Evolutionary conservation across 2,113 vertebrate species (phyloP).

Genomic region (Nesogale talazaci): DNA sequence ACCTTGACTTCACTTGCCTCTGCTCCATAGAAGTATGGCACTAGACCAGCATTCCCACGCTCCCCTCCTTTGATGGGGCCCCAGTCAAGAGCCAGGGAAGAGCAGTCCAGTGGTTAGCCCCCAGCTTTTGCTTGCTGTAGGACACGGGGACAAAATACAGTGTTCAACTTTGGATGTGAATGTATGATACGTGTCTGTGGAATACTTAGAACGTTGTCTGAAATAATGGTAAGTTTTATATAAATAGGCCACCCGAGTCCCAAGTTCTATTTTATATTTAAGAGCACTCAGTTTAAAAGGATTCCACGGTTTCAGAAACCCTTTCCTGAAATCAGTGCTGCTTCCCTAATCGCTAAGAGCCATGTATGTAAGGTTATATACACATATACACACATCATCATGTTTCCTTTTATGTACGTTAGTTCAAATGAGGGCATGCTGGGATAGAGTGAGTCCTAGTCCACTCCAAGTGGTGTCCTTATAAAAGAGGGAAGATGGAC

Average conservation of each 20-base stretch:
- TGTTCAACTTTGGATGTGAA: not conserved
- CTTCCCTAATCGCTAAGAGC: not conserved
- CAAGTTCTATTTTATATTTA: slow-evolving; percentile 22
- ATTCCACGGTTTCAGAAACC: not conserved
- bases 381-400: no score
- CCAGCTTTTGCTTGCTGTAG: slow-evolving; percentile 28
- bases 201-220: slow-evolving; percentile 22
- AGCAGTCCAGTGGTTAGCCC: not conserved
- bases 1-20: not conserved
- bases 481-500: not conserved
- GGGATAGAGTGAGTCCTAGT: not conserved
- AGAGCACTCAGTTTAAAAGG: slow-evolving; percentile 1
- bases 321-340: slow-evolving; percentile 15
- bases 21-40: not conserved
- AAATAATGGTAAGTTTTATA: slow-evolving; percentile 44
- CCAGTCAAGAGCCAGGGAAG: not conserved
- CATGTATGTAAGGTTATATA: no score
- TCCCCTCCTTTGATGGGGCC: not conserved
- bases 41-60: not conserved
- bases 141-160: not conserved
- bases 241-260: slow-evolving; percentile 12
- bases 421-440: not conserved
- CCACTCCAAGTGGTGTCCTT: not conserved
- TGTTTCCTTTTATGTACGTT: not conserved
- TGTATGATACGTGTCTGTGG: not conserved